Evolutionary conservation across 2,888 invertebrate species (phyloP), one percentile per base, ranked within the genome.

Genomic region (Bedellia somnulentella): DNA sequence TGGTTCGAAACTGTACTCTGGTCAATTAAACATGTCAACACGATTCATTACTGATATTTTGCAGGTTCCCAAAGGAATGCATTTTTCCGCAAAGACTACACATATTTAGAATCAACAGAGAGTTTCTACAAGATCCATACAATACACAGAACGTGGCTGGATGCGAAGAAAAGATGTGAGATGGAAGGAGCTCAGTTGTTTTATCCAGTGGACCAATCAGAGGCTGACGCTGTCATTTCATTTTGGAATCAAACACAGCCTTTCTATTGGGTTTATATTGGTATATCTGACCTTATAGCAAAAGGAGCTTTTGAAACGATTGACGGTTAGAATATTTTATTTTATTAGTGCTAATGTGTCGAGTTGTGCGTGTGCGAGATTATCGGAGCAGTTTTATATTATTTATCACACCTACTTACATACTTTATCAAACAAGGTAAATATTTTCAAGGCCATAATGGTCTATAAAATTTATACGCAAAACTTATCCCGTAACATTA

Each of bases 61-160:
- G 16, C 42, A 67, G 66, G 52, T 48, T 54, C 49, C 23, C 59
- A 62, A 43, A 42, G 38, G 3, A 35, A 44, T 9, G 53, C 47
- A 27, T 57, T 57, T 37, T 70, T 67, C 36, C 52, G 67, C 3
- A 55, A 49, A 18, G 67, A 68, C 40, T 70, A 67, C 38, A 47
- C 31, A 5, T 67, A 46, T 34, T 27, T 63, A 31, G 47, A 54
- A 10, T 36, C 34, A 0, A 42, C 49, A 4, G 29, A 48, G 4
- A 50, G 52, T 33, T 70, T 67, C 32, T 70, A 67, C 42, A 70
- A 70, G 42, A 45, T 66, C 14, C 60, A 67, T 29, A 59, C 57
- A 1, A 27, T 54, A 11, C 47, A 46, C 3, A 52, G 45, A 33
- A 42, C 40, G 5, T 70, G 64, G 64, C 24, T 41, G 4, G 52